phyloP scores from a whole-genome alignment of 2,888 invertebrate genomes.

The Caenorhabditis sp. region DNA sequence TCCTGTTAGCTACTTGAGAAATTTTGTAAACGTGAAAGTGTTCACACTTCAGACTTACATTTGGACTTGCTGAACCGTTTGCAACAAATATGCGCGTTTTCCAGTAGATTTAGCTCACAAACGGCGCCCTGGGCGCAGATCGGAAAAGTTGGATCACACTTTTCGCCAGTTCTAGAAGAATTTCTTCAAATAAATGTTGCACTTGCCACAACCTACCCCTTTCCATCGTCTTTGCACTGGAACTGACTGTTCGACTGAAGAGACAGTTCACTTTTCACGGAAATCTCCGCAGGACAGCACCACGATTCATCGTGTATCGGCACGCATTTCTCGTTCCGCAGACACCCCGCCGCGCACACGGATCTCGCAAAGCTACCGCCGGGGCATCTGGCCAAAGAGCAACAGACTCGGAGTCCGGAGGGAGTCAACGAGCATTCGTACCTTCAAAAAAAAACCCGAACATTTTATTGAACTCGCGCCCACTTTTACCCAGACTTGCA shows the following conservation, averaged over 20 bases:
- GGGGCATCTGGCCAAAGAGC: slow-evolving; percentile 59
- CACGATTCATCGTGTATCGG: slow-evolving; percentile 58
- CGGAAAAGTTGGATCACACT: slow-evolving; percentile 41
- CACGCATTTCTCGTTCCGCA: slow-evolving; percentile 62
- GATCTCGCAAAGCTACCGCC: slow-evolving; percentile 47
- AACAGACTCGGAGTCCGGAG: slow-evolving; percentile 59
- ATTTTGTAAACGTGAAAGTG: neutral
- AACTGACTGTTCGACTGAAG: slow-evolving; percentile 6
- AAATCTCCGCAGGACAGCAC: slow-evolving; percentile 67
- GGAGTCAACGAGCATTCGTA: slow-evolving; percentile 63
- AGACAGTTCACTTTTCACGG: no score
- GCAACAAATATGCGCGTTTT: slow-evolving; percentile 42
- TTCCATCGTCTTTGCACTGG: slow-evolving; percentile 34
- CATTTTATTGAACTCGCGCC: no score
- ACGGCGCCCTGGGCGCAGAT: slow-evolving; percentile 24
- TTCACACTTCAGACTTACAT: slow-evolving; percentile 2
- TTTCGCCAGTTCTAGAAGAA: slow-evolving; percentile 32
- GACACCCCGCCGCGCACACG: slow-evolving; percentile 64
- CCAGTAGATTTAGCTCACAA: slow-evolving; percentile 35
- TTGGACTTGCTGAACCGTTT: slow-evolving; percentile 2
- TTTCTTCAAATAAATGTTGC: neutral
- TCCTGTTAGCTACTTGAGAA: slow-evolving; percentile 18
- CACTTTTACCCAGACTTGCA: no score
- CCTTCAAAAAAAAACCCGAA: no score
- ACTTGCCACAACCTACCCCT: slow-evolving; percentile 2